These are phyloP conservation scores for Euwallacea fornicatus DNA, from an alignment of 1,140 invertebrate species.

Conservation along the genomic window DNA sequence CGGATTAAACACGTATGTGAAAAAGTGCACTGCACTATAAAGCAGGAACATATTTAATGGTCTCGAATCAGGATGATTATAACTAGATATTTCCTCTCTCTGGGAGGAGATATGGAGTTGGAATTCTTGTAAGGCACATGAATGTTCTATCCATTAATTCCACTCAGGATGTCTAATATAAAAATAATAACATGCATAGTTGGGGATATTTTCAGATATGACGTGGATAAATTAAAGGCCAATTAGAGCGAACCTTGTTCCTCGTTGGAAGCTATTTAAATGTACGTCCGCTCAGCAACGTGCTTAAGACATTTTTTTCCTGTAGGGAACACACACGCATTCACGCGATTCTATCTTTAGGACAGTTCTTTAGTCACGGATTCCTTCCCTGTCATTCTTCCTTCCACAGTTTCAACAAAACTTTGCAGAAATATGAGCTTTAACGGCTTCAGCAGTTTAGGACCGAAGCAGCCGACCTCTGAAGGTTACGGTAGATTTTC, in stretches of 20 bases:
- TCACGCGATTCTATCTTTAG: conserved; percentile 14
- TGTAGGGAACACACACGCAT: conserved; percentile 14
- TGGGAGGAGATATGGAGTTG: not conserved
- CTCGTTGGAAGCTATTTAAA: conserved; percentile 21
- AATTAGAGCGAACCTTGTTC: conserved; percentile 20
- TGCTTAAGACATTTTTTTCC: conserved; percentile 17
- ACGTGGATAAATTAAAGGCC: conserved; percentile 19
- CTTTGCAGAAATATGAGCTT: too few species aligned
- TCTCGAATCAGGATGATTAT: not conserved
- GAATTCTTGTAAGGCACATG: not conserved
- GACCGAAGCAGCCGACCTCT: not conserved
- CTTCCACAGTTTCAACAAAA: not conserved
- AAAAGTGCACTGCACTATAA: too few species aligned
- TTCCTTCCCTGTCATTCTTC: not conserved
- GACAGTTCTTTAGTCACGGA: not conserved
- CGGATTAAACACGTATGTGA: too few species aligned
- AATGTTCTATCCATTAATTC: not conserved
- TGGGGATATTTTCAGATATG: not conserved
- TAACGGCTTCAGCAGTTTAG: not conserved
- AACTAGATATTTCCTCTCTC: not conserved
- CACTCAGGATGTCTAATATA: conserved; percentile 5
- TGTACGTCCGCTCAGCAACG: conserved; percentile 16
- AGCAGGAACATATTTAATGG: too few species aligned
- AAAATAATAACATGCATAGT: conserved; percentile 1
- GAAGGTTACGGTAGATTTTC: too few species aligned